Conservation (phyloP, 2,888 invertebrate species). For the Chrysomela aeneicollis region DNA sequence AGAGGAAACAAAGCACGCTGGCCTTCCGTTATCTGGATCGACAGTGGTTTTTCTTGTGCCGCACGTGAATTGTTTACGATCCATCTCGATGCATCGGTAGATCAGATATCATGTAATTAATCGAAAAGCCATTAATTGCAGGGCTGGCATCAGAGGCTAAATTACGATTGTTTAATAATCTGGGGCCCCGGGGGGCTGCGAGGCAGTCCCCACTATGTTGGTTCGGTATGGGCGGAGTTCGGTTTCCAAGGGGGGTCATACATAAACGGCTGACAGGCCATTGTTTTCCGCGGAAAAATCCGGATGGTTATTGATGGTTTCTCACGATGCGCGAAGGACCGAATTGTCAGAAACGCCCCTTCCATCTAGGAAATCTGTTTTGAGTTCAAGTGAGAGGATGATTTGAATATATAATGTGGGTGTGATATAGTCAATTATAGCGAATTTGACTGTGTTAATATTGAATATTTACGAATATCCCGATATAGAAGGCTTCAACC, state of each 20-base stretch:
- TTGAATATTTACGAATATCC: too few species aligned
- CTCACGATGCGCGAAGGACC: neutral
- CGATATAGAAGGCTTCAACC: too few species aligned
- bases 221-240: neutral
- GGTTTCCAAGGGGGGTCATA: neutral
- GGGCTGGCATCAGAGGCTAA: slow-evolving; percentile 46
- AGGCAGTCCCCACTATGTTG: neutral
- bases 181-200: slow-evolving; percentile 24
- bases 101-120: slow-evolving; percentile 51
- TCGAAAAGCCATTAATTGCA: slow-evolving; percentile 55
- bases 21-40: slow-evolving; percentile 29
- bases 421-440: too few species aligned
- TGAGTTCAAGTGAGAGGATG: too few species aligned
- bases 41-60: slow-evolving; percentile 26
- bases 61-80: slow-evolving; percentile 32
- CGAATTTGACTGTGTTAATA: too few species aligned
- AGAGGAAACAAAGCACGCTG: slow-evolving; percentile 5
- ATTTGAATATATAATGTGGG: too few species aligned
- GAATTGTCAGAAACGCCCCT: too few species aligned
- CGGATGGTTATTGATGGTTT: neutral
- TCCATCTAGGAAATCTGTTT: too few species aligned
- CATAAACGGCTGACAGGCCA: neutral
- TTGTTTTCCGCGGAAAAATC: slow-evolving; percentile 3
- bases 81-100: slow-evolving; percentile 23
- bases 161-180: slow-evolving; percentile 55